Evolutionary conservation across 2,797 vertebrate species (phyloP).

Genomic region (Limosa lapponica): DNA sequence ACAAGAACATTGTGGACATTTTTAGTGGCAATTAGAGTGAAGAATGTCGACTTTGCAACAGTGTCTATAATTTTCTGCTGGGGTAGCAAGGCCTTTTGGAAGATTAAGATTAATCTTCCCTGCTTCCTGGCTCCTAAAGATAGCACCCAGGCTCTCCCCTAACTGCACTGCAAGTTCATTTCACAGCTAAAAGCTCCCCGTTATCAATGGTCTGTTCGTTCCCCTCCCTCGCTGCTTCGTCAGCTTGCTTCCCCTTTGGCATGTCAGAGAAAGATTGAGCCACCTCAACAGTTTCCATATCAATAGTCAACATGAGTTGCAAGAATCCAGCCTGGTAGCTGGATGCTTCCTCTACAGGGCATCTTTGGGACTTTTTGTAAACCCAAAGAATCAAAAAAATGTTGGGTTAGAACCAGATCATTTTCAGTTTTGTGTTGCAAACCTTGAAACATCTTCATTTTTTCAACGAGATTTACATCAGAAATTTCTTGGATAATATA

Average conservation of each 20-base stretch:
- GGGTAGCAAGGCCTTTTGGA: not conserved
- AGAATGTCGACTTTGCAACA: not conserved
- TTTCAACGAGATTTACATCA: not conserved
- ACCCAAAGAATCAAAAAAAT: not conserved
- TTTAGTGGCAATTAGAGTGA: not conserved
- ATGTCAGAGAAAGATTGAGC: not conserved
- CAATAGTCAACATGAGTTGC: not conserved
- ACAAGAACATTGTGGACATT: not conserved
- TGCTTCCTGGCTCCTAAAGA: slow-evolving; percentile 42
- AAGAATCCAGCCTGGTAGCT: not conserved
- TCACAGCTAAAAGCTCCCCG: not conserved
- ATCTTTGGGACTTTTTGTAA: not conserved
- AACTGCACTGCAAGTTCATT: not conserved
- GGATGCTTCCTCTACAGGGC: not conserved
- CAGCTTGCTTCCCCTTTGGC: not conserved
- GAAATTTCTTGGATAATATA: not conserved
- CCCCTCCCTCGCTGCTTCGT: not conserved
- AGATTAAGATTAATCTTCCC: slow-evolving; percentile 31
- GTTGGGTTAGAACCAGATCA: not conserved
- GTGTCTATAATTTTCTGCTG: not conserved
- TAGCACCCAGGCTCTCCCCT: not conserved
- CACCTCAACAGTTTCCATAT: not conserved
- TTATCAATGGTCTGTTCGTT: not conserved
- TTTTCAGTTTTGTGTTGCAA: not conserved
- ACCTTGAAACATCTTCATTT: not conserved